phyloP scores from a whole-genome alignment of 1,140 invertebrate species.

The Ceratoteleas bidentatus region DNA sequence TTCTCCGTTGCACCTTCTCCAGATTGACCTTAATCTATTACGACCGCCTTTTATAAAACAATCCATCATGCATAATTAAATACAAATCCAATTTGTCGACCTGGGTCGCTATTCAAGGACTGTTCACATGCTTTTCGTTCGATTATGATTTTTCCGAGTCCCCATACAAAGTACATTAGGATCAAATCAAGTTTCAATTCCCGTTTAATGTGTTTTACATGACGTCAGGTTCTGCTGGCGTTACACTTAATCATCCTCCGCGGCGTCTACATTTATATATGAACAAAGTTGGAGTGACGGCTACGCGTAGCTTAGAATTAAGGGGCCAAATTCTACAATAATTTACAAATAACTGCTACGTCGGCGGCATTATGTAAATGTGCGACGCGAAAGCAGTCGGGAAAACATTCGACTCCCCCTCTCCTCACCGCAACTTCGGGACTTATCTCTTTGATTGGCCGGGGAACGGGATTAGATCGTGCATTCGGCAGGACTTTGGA shows the following conservation, averaged over 20 bases:
- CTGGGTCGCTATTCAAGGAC: too few relatives aligned
- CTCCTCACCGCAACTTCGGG: conserved; percentile 6
- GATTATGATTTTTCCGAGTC: background rate
- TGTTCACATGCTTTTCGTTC: background rate
- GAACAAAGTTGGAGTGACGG: background rate
- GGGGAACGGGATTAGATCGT: conserved; percentile 35
- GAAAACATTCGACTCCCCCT: conserved; percentile 2
- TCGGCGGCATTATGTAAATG: conserved; percentile 12
- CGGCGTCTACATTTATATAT: background rate
- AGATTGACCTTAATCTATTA: too few relatives aligned
- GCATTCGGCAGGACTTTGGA: conserved; percentile 30
- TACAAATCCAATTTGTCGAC: too few relatives aligned
- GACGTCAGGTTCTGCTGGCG: background rate
- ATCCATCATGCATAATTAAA: too few relatives aligned
- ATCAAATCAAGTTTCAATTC: conserved; percentile 1
- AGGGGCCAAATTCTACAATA: background rate
- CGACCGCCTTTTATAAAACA: too few relatives aligned
- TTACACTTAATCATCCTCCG: background rate
- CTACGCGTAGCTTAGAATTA: background rate
- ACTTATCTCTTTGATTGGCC: conserved; percentile 33
- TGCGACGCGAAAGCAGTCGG: background rate
- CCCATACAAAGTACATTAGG: conserved; percentile 3
- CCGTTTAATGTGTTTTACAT: background rate
- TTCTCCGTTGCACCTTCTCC: too few relatives aligned
- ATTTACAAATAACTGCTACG: conserved; percentile 7